These are phyloP conservation scores for Drosophila pectinifera DNA, from an alignment of 1,140 invertebrate species.

Conservation along the genomic window DNA sequence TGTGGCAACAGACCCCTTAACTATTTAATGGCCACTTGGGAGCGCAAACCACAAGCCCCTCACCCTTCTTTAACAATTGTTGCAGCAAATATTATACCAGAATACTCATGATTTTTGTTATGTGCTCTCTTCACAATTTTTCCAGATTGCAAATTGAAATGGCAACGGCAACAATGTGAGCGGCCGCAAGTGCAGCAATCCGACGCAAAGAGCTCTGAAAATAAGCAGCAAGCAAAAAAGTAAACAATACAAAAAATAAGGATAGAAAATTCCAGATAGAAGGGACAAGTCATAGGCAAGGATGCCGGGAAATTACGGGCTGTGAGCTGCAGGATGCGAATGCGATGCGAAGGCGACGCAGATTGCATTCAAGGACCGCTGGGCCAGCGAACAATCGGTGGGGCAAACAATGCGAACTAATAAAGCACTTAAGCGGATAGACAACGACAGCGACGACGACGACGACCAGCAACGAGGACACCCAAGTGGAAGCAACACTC, in stretches of 20 bases:
- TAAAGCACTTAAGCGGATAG: slow-evolving; percentile 76
- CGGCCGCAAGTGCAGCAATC: slow-evolving; percentile 30
- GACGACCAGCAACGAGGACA: slow-evolving; percentile 44
- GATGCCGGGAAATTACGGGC: slow-evolving; percentile 34
- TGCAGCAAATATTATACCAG: slow-evolving; percentile 19
- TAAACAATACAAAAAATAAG: background rate
- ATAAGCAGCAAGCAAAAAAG: slow-evolving; percentile 25
- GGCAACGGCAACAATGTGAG: slow-evolving; percentile 51
- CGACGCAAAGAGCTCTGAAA: slow-evolving; percentile 18
- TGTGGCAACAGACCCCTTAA: slow-evolving; percentile 2
- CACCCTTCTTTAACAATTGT: slow-evolving; percentile 31
- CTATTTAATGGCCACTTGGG: slow-evolving; percentile 36
- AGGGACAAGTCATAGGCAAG: slow-evolving; percentile 50
- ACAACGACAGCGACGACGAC: slow-evolving; percentile 47
- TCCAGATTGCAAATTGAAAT: slow-evolving; percentile 68
- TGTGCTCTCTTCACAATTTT: slow-evolving; percentile 31
- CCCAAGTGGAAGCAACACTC: slow-evolving; percentile 25
- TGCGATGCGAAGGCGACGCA: slow-evolving; percentile 61
- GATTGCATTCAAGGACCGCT: slow-evolving; percentile 57
- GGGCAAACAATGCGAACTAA: slow-evolving; percentile 79
- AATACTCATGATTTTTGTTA: slow-evolving; percentile 21
- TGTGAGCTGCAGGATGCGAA: slow-evolving; percentile 46
- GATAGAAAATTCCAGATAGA: slow-evolving; percentile 9
- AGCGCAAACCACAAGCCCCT: background rate
- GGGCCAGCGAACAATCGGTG: slow-evolving; percentile 51